Base-by-base conservation (phyloP, 2,797 vertebrate genomes). In the Gobio occitaniae region DNA sequence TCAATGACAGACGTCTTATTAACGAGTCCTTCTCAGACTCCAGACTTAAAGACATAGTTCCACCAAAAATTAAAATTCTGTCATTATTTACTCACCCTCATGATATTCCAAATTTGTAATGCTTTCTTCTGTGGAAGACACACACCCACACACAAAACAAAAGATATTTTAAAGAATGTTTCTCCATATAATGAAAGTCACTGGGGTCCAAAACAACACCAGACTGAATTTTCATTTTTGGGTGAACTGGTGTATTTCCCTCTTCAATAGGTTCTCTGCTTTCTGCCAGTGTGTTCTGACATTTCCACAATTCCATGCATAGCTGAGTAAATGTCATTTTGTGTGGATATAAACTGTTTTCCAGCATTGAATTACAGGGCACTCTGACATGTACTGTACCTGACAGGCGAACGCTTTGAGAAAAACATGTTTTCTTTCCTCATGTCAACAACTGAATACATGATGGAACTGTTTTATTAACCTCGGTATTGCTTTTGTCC, bases 311-410 rank as follows among this genome's bases (percentile, higher is more conserved):
- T 84, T 59, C 80, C 78, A 61, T 84, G 85, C 83, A 54, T 63
- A 68, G 80, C 78, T 86, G 85, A 72, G 89, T 68, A 90, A 89
- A 90, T 91, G 90, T 87, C 87, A 88, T 47, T 83, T 87, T 77
- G 56, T 79, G 65, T 70, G 65, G 13, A 48, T 83, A 44, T 72
- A 17, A 29, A 41, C 41, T 32, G 56, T 25, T 84, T 88, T 85
- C 25, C 50, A 52, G 50, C 63, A 48, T 70, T 56, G 80, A 32
- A 79, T 70, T 79, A 61, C 75, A 50, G 48, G 36, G 56, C 69
- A 68, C 16, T 81, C 29, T 72, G 56, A 54, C 38, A 85, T 70
- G 65, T 47, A 59, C 74, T 29, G 63, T 68, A 10, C 17, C 82
- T 84, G 82, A 84, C 82, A 80, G 84, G 70, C n/a, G 29, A 56